phyloP scores from a whole-genome alignment of 2,888 invertebrate species.

The Morpho helenor region DNA sequence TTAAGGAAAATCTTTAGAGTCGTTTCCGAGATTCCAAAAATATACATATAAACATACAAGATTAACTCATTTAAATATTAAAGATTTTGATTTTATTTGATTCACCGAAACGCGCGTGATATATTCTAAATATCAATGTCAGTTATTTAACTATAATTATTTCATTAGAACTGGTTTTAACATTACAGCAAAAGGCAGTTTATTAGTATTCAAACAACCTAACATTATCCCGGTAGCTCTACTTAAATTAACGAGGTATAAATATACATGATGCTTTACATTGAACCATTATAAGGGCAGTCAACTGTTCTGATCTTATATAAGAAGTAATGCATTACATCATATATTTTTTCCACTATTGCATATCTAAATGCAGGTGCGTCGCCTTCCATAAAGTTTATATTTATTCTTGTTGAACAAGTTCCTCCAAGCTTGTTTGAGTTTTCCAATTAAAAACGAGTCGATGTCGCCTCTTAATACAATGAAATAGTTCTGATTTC shows the following conservation, averaged over 20 bases:
- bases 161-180: background rate
- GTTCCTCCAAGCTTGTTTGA: constrained; percentile 19
- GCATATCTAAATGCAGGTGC: constrained; percentile 16
- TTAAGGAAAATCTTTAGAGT: too few relatives aligned
- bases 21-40: too few relatives aligned
- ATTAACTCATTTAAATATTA: too few relatives aligned
- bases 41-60: too few relatives aligned
- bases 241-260: constrained; percentile 3
- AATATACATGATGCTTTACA: constrained; percentile 12
- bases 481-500: constrained; percentile 17
- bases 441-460: constrained; percentile 25
- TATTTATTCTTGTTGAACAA: constrained; percentile 20
- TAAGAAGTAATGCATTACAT: constrained; percentile 24
- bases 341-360: constrained; percentile 18
- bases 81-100: too few relatives aligned
- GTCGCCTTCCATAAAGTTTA: constrained; percentile 11
- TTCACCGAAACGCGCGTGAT: too few relatives aligned
- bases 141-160: background rate
- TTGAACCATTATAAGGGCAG: constrained; percentile 20
- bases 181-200: background rate
- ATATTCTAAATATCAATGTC: too few relatives aligned
- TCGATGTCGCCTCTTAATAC: constrained; percentile 14
- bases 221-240: background rate
- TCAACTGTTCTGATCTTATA: constrained; percentile 17
- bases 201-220: background rate